Percentiles rank a stretch among this genome's conserved stretches.
These are phyloP conservation scores for Zygothrica quintamaculata DNA, from an alignment of 2,888 invertebrate genomes.

Conservation along the genomic window DNA sequence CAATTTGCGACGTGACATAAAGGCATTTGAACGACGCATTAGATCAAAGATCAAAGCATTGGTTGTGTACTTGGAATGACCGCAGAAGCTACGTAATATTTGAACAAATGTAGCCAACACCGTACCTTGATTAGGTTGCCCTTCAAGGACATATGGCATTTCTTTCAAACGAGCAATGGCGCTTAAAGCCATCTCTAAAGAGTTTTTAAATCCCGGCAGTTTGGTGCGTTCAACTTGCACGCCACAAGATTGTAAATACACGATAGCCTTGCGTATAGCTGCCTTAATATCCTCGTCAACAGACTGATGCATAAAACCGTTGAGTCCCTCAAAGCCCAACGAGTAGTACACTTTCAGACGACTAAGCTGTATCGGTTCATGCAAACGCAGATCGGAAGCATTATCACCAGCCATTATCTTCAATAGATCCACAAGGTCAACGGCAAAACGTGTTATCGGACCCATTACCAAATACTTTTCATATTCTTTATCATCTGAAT, in stretches of 20 bases:
- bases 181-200: slow-evolving; percentile 65
- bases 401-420: slow-evolving; percentile 87
- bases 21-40: slow-evolving; percentile 65
- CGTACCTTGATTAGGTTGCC: neutral
- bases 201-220: slow-evolving; percentile 57
- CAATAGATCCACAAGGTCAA: slow-evolving; percentile 89
- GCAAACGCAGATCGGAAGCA: slow-evolving; percentile 84
- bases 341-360: slow-evolving; percentile 84
- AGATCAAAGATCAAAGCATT: slow-evolving; percentile 76
- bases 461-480: slow-evolving; percentile 86
- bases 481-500: slow-evolving; percentile 85
- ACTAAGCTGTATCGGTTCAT: slow-evolving; percentile 85
- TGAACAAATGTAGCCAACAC: slow-evolving; percentile 40
- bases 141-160: slow-evolving; percentile 52
- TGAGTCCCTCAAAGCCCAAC: slow-evolving; percentile 61
- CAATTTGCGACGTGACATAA: slow-evolving; percentile 63
- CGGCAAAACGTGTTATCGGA: slow-evolving; percentile 91
- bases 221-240: slow-evolving; percentile 42
- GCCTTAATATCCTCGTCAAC: slow-evolving; percentile 66
- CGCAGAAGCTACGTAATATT: slow-evolving; percentile 47
- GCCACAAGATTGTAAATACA: slow-evolving; percentile 62
- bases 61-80: slow-evolving; percentile 69
- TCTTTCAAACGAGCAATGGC: slow-evolving; percentile 53
- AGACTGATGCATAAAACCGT: slow-evolving; percentile 61
- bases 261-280: slow-evolving; percentile 67